A percentile compares a stretch with the other conserved stretches of the same genome.
These are phyloP conservation scores for Neodiprion fabricii DNA, from an alignment of 1,140 invertebrate genomes.

Conservation along the genomic window DNA sequence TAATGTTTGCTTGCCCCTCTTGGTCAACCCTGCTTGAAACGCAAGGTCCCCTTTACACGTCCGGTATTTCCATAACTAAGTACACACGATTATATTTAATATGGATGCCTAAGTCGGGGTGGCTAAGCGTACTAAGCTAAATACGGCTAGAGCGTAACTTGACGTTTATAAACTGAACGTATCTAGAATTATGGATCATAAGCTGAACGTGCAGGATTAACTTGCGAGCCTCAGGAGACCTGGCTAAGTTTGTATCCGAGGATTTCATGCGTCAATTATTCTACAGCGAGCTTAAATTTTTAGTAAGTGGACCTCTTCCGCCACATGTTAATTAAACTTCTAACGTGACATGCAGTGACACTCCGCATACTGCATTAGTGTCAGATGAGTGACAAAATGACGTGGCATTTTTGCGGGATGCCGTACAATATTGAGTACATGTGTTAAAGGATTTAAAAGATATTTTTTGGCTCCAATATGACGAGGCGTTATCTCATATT, in stretches of 20 bases:
- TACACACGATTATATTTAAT: not conserved
- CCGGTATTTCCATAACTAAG: not conserved
- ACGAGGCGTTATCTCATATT: too few relatives aligned
- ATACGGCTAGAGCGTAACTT: slow-evolving; percentile 2
- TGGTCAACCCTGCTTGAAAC: too few relatives aligned
- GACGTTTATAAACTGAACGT: not conserved
- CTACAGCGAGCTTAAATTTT: too few relatives aligned
- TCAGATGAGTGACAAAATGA: not conserved
- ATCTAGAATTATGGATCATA: not conserved
- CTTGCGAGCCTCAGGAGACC: not conserved
- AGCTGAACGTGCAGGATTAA: not conserved
- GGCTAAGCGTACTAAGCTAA: not conserved
- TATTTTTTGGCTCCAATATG: not conserved
- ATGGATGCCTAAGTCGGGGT: slow-evolving; percentile 1
- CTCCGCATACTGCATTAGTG: too few relatives aligned
- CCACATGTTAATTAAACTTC: too few relatives aligned
- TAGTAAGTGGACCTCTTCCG: too few relatives aligned
- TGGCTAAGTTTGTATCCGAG: not conserved
- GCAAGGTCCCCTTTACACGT: not conserved
- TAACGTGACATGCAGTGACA: too few relatives aligned
- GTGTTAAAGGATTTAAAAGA: not conserved
- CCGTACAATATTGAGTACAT: not conserved
- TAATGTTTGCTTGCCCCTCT: too few relatives aligned
- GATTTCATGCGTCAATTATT: not conserved
- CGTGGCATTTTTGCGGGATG: not conserved